phyloP scores from a whole-genome alignment of 2,797 vertebrate species.

The Etheostoma perlongum region DNA sequence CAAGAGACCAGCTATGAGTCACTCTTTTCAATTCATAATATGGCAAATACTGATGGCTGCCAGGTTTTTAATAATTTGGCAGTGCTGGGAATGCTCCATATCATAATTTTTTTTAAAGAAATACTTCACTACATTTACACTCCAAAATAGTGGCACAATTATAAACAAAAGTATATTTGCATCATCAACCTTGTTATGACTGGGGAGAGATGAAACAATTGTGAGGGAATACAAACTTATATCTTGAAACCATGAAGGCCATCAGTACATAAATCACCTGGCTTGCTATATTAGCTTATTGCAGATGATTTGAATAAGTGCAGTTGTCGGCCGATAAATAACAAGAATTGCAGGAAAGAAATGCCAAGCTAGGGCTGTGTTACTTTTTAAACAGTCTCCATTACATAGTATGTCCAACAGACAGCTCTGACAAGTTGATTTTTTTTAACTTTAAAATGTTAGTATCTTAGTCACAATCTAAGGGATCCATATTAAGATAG shows the following conservation, averaged over 20 bases:
- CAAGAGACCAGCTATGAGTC: conserved; percentile 71
- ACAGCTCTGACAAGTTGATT: not conserved
- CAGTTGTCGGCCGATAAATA: not conserved
- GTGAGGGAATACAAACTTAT: not conserved
- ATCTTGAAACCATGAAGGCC: not conserved
- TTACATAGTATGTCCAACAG: not conserved
- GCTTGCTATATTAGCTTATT: not conserved
- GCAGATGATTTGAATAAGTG: not conserved
- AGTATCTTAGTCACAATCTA: too few species aligned
- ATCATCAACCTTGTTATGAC: not conserved
- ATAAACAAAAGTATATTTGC: not conserved
- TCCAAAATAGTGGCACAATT: not conserved
- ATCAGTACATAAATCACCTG: not conserved
- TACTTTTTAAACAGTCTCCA: not conserved
- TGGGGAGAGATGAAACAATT: not conserved
- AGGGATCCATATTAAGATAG: not conserved
- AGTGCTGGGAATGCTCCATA: not conserved
- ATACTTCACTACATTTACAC: not conserved
- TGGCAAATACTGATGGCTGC: conserved; percentile 19
- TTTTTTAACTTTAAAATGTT: not conserved
- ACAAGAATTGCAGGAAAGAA: not conserved
- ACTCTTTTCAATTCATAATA: conserved; percentile 42
- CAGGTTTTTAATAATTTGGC: not conserved
- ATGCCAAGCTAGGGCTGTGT: too few species aligned
- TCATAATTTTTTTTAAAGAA: not conserved